Percentiles rank a stretch among this genome's conserved stretches.
Conservation (phyloP, 1,140 invertebrate genomes). For the Drosophila azteca region DNA sequence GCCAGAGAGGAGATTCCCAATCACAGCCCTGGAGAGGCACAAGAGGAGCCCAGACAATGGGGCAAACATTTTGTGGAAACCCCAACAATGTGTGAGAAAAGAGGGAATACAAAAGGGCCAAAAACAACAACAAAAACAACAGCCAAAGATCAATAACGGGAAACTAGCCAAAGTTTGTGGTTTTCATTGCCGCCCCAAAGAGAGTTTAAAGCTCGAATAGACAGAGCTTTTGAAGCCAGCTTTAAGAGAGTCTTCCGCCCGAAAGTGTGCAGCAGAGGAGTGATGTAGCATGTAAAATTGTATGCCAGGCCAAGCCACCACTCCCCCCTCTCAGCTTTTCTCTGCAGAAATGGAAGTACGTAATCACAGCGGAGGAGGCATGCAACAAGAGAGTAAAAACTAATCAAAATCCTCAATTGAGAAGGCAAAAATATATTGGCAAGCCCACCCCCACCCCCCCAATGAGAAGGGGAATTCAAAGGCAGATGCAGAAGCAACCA, state of each 20-base stretch:
- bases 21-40: not conserved
- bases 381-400: slow-evolving; percentile 54
- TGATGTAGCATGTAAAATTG: too few relatives aligned
- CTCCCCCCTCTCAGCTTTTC: not conserved
- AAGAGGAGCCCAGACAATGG: not conserved
- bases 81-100: not conserved
- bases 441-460: too few relatives aligned
- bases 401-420: slow-evolving; percentile 68
- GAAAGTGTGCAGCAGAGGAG: too few relatives aligned
- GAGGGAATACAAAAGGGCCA: too few relatives aligned
- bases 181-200: too few relatives aligned
- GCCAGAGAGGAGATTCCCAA: not conserved
- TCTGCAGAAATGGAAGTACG: slow-evolving; percentile 32
- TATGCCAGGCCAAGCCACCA: too few relatives aligned
- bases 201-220: too few relatives aligned
- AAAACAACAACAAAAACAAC: too few relatives aligned
- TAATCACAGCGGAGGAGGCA: slow-evolving; percentile 18
- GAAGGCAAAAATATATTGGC: slow-evolving; percentile 41
- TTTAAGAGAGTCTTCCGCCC: too few relatives aligned
- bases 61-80: not conserved
- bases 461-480: slow-evolving; percentile 34
- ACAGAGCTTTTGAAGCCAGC: too few relatives aligned
- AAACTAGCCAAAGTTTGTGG: too few relatives aligned
- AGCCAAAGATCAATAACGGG: too few relatives aligned
- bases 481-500: slow-evolving; percentile 32